Evolutionary conservation across 1,140 invertebrate genomes (phyloP).

Genomic region (Cyphomyrmex costatus): DNA sequence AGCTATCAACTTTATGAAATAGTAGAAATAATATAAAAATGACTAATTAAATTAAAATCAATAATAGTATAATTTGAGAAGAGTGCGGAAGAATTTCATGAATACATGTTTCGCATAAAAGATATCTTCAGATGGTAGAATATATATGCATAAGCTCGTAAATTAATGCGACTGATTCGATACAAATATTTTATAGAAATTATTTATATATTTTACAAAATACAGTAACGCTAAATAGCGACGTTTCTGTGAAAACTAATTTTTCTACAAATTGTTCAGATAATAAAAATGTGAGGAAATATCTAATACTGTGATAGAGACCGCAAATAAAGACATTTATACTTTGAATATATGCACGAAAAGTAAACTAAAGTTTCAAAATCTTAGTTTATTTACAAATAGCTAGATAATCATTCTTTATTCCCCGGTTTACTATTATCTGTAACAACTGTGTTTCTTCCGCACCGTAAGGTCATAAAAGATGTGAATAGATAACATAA

Average conservation of each 20-base stretch:
- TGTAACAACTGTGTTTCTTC: constrained; percentile 31
- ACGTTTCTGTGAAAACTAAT: constrained; percentile 4
- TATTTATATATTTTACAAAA: constrained; percentile 49
- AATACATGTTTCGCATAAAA: constrained; percentile 9
- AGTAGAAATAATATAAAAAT: constrained; percentile 8
- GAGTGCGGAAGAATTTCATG: constrained; percentile 44
- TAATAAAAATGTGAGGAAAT: constrained; percentile 23
- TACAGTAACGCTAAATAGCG: constrained; percentile 48
- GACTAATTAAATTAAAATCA: constrained; percentile 2
- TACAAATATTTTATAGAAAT: constrained; percentile 51
- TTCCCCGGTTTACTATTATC: neutral
- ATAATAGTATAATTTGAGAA: constrained; percentile 24
- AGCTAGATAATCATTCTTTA: constrained; percentile 12
- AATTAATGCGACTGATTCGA: constrained; percentile 1
- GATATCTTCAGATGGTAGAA: neutral
- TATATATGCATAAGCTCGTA: neutral
- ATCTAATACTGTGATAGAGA: constrained; percentile 40
- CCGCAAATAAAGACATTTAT: constrained; percentile 30
- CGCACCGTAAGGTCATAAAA: constrained; percentile 31
- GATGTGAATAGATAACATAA: constrained; percentile 32
- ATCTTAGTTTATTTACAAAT: constrained; percentile 15
- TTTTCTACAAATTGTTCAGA: constrained; percentile 21
- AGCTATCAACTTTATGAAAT: constrained; percentile 26
- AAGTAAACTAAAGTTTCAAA: constrained; percentile 26
- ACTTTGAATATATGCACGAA: constrained; percentile 32